A percentile compares a stretch with the other conserved stretches of the same genome.
phyloP scores from a whole-genome alignment of 2,888 invertebrate species.

The Cryptosula pallasiana region DNA sequence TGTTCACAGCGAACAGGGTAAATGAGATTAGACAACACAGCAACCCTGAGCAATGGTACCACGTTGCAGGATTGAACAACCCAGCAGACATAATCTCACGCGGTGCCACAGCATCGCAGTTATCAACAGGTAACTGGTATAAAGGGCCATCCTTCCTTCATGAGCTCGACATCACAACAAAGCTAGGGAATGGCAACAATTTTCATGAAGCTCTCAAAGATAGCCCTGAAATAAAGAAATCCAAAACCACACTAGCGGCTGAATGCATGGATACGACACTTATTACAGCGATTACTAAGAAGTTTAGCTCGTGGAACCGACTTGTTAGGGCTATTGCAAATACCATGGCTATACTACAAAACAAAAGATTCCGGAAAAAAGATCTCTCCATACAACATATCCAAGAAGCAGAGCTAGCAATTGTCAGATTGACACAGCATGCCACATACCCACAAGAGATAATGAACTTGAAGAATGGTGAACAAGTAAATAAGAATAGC shows the following conservation, averaged over 20 bases:
- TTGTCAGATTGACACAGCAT: neutral
- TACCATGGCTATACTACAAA: neutral
- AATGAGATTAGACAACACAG: neutral
- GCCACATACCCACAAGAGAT: neutral
- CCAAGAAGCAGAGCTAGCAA: neutral
- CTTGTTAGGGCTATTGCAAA: neutral
- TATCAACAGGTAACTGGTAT: neutral
- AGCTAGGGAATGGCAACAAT: neutral
- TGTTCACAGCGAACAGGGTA: neutral
- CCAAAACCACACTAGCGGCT: neutral
- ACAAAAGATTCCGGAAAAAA: neutral
- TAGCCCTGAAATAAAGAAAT: conserved; percentile 1
- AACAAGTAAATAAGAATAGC: neutral
- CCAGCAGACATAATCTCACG: conserved; percentile 10
- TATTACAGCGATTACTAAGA: neutral
- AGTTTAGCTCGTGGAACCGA: neutral
- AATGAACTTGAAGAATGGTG: neutral
- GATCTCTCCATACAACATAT: neutral
- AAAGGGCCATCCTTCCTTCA: conserved; percentile 7
- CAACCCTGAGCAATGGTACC: neutral
- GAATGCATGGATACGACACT: neutral
- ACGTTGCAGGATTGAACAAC: neutral
- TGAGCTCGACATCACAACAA: neutral
- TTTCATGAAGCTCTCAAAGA: neutral
- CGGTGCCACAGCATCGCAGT: neutral